These are phyloP conservation scores for Poeciliopsis presidionis DNA, from an alignment of 2,797 vertebrate species.

Conservation along the genomic window DNA sequence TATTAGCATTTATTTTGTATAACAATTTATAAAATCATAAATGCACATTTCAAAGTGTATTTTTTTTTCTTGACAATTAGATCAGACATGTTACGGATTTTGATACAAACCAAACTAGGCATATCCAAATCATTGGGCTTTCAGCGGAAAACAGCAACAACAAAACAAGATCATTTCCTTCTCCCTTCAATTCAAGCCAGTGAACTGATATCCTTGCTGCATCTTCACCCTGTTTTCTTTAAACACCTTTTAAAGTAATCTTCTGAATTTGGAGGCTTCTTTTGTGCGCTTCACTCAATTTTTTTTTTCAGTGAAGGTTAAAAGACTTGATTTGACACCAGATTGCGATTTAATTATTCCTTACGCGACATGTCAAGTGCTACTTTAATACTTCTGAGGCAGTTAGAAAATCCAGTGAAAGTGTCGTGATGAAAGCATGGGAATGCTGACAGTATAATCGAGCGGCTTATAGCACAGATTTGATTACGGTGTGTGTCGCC, in stretches of 20 bases:
- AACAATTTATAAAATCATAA: neutral
- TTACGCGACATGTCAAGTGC: constrained; percentile 54
- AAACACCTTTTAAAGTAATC: constrained; percentile 26
- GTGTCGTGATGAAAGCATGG: constrained; percentile 58
- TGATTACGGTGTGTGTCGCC: constrained; percentile 42
- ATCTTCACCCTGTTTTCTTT: constrained; percentile 16
- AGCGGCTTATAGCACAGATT: constrained; percentile 45
- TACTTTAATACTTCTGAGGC: constrained; percentile 52
- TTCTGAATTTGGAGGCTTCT: constrained; percentile 25
- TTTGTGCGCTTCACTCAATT: constrained; percentile 21
- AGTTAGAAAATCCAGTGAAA: constrained; percentile 43
- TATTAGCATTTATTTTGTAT: neutral
- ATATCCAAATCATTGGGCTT: constrained; percentile 7
- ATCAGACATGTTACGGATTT: neutral
- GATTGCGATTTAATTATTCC: constrained; percentile 62
- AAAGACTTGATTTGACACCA: constrained; percentile 47
- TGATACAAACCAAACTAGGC: neutral
- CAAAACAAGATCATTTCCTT: neutral
- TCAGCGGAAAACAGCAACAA: neutral
- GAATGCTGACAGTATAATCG: constrained; percentile 58
- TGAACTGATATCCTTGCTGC: constrained; percentile 6
- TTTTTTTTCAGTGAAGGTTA: constrained; percentile 32
- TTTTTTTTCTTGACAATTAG: neutral
- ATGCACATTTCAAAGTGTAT: neutral
- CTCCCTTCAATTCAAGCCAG: constrained; percentile 10